Conservation (phyloP, 1,140 invertebrate species). For the Laupala kohalensis region DNA sequence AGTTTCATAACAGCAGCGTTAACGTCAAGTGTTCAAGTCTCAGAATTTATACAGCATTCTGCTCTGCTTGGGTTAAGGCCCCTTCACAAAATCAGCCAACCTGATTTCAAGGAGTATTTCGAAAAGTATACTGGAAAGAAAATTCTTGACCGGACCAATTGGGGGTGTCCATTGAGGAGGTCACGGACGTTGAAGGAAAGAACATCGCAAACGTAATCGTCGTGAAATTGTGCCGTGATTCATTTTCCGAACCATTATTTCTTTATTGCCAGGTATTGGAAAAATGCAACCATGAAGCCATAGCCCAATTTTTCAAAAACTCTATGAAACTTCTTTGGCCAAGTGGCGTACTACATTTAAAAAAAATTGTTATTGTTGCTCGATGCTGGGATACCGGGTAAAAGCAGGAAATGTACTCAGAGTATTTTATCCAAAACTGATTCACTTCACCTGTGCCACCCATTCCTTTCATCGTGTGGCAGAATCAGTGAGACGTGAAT, state of each 20-base stretch:
- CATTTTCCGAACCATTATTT: neutral
- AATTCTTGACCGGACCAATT: no score
- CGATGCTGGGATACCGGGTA: neutral
- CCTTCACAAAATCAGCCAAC: no score
- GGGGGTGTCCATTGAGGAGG: neutral
- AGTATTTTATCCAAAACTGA: neutral
- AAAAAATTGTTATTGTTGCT: no score
- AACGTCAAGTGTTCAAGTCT: no score
- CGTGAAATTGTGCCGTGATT: neutral
- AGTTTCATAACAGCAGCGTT: no score
- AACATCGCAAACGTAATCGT: neutral
- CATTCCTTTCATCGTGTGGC: no score
- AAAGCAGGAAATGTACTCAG: neutral
- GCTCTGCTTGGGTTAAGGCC: no score
- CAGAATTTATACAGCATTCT: no score
- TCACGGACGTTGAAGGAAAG: neutral
- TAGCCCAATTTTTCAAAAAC: neutral
- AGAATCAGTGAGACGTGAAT: no score
- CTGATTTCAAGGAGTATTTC: no score
- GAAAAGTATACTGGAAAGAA: no score
- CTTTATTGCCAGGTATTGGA: neutral
- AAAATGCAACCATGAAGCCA: neutral
- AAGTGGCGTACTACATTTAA: neutral
- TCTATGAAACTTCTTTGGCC: neutral
- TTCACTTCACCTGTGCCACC: no score